Percentiles rank a stretch among this genome's conserved stretches.
These are phyloP conservation scores for Galerucella pusilla DNA, from an alignment of 2,888 invertebrate species.

Conservation along the genomic window DNA sequence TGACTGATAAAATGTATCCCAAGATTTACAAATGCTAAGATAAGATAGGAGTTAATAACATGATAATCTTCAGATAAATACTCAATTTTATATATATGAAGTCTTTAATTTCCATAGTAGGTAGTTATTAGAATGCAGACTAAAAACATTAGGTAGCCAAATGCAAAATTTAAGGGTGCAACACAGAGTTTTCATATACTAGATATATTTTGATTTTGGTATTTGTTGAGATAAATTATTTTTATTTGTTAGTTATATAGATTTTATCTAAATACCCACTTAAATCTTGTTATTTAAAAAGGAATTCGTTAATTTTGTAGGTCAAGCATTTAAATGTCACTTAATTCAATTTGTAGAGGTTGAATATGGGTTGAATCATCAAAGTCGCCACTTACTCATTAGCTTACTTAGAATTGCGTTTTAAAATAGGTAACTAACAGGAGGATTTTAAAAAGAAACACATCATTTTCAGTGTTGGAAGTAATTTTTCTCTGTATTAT, in stretches of 20 bases:
- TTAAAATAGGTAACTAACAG: neutral
- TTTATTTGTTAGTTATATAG: neutral
- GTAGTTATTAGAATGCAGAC: no score
- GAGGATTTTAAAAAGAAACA: neutral
- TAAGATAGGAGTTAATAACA: neutral
- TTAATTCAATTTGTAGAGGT: slow-evolving; percentile 1
- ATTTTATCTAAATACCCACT: neutral
- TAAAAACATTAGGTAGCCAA: no score
- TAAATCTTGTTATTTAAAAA: neutral
- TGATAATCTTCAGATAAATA: no score
- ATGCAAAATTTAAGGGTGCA: no score
- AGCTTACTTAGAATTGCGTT: neutral
- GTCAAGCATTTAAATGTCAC: slow-evolving; percentile 12
- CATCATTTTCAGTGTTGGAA: no score
- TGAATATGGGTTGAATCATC: neutral
- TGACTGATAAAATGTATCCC: neutral
- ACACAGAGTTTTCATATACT: no score
- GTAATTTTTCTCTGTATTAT: neutral
- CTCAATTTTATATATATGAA: no score
- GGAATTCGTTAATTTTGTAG: neutral
- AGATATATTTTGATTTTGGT: no score
- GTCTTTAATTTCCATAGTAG: no score
- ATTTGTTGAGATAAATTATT: neutral
- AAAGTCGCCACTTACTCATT: neutral
- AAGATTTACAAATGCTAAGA: neutral